Percentiles rank a stretch among this genome's conserved stretches.
phyloP scores from a whole-genome alignment of 2,888 invertebrate genomes.

The Portevinia maculata region DNA sequence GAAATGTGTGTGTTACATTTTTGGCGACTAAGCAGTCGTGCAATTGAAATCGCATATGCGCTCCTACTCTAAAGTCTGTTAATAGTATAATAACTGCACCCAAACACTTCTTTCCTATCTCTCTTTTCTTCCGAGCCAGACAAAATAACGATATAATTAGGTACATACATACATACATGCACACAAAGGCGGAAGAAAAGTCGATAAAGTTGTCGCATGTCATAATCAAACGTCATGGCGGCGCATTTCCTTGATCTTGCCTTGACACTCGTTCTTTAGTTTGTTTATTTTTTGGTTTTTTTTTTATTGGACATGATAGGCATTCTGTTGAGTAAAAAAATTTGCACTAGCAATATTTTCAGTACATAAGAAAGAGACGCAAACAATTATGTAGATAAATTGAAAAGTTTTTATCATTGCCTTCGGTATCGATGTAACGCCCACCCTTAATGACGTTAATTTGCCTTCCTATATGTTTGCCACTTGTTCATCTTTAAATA shows the following conservation, averaged over 20 bases:
- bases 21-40: too few relatives aligned
- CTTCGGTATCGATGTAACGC: constrained; percentile 23
- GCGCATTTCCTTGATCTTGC: constrained; percentile 63
- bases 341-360: constrained; percentile 57
- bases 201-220: constrained; percentile 61
- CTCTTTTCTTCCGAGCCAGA: too few relatives aligned
- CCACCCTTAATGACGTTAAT: constrained; percentile 31
- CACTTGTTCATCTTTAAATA: constrained; percentile 3
- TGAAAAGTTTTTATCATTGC: constrained; percentile 14
- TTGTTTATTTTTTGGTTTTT: constrained; percentile 7
- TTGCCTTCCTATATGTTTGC: constrained; percentile 1
- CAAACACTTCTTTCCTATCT: too few relatives aligned
- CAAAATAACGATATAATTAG: not conserved
- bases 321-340: constrained; percentile 26
- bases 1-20: too few relatives aligned
- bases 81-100: too few relatives aligned
- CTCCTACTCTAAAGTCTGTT: too few relatives aligned
- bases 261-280: constrained; percentile 42
- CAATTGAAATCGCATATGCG: too few relatives aligned
- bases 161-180: not conserved
- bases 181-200: constrained; percentile 14
- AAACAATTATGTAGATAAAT: constrained; percentile 21
- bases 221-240: constrained; percentile 55
- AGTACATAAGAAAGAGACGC: constrained; percentile 6
- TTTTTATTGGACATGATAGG: constrained; percentile 42